These are phyloP conservation scores for Manduca sexta DNA, from an alignment of 1,140 invertebrate genomes.

Conservation along the genomic window DNA sequence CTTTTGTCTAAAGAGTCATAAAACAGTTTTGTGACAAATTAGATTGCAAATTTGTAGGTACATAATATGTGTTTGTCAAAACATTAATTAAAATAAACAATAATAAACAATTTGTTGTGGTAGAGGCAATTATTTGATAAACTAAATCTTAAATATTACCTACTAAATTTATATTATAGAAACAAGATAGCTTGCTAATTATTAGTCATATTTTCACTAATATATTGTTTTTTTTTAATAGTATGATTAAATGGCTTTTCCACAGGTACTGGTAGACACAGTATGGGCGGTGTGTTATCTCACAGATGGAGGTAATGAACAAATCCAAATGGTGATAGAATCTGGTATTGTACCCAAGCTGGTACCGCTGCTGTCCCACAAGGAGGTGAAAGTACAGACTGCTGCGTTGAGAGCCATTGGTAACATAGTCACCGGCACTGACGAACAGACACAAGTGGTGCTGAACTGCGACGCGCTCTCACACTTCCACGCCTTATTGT, in stretches of 20 bases:
- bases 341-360: constrained; percentile 95
- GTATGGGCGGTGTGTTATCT: constrained; percentile 99
- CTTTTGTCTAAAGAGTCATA: too few species aligned
- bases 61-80: too few species aligned
- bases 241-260: constrained; percentile 33
- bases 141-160: too few species aligned
- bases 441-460: constrained; percentile 98
- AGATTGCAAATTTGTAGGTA: too few species aligned
- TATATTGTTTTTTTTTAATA: too few species aligned
- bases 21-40: too few species aligned
- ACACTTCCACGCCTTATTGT: constrained; percentile 92
- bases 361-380: constrained; percentile 95
- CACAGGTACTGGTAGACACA: constrained; percentile 96
- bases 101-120: too few species aligned
- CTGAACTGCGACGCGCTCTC: constrained; percentile 94
- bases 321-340: constrained; percentile 99
- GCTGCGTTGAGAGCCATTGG: constrained; percentile 97
- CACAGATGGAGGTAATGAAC: constrained; percentile 98
- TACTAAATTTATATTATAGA: too few species aligned
- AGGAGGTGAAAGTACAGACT: constrained; percentile 98
- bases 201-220: too few species aligned
- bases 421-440: constrained; percentile 99
- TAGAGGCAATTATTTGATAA: too few species aligned
- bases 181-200: too few species aligned
- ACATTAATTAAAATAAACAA: too few species aligned